A percentile compares a stretch with the other conserved stretches of the same genome.
phyloP scores from a whole-genome alignment of 1,140 invertebrate species.

The Hylaeus volcanicus region DNA sequence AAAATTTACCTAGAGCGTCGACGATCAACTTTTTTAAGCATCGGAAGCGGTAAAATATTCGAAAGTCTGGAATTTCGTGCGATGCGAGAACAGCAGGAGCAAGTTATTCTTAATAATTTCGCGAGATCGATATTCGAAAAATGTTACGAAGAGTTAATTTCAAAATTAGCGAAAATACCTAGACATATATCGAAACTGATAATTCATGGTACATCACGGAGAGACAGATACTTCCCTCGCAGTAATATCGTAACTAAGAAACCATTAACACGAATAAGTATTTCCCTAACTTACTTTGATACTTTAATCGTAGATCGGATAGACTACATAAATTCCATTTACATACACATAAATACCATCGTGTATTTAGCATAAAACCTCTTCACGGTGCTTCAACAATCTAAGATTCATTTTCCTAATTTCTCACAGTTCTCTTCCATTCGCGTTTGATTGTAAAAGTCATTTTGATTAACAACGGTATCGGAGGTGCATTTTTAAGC shows the following conservation, averaged over 20 bases:
- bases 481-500: not conserved
- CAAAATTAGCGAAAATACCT: not conserved
- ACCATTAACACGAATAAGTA: conserved; percentile 53
- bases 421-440: not conserved
- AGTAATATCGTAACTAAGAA: conserved; percentile 46
- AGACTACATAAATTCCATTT: conserved; percentile 54
- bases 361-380: conserved; percentile 13
- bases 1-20: not conserved
- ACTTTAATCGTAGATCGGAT: conserved; percentile 46
- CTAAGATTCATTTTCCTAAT: conserved; percentile 39
- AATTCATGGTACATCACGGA: not conserved
- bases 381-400: conserved; percentile 33
- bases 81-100: no score
- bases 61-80: not conserved
- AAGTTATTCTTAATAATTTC: no score
- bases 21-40: not conserved
- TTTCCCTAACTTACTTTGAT: conserved; percentile 43
- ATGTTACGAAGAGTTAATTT: not conserved
- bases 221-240: conserved; percentile 32
- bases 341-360: conserved; percentile 24
- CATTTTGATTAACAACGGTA: not conserved
- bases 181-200: not conserved
- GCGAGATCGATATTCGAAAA: no score
- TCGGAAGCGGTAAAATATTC: not conserved
- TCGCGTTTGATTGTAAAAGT: not conserved